These are phyloP conservation scores for Platycheirus albimanus DNA, from an alignment of 2,888 invertebrate genomes.

Conservation along the genomic window DNA sequence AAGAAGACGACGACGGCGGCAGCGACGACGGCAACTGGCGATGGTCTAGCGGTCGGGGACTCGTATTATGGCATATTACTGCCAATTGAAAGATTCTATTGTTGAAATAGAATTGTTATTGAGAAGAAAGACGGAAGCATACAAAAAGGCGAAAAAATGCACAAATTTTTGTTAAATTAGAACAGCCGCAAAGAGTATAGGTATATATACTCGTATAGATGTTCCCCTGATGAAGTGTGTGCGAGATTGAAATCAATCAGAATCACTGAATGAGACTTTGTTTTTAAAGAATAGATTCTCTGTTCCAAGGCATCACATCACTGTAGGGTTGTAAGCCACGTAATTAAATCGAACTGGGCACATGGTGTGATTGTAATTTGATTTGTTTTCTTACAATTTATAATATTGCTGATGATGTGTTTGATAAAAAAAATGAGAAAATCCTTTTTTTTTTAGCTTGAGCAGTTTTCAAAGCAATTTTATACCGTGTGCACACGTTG, in stretches of 20 bases:
- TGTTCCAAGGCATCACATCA: conserved; percentile 6
- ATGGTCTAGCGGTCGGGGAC: conserved; percentile 14
- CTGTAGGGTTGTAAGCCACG: conserved; percentile 35
- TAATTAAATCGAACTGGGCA: conserved; percentile 64
- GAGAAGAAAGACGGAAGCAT: conserved; percentile 26
- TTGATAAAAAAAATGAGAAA: background rate
- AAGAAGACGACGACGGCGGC: conserved; percentile 22
- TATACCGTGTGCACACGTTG: background rate
- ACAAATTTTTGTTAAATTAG: conserved; percentile 65
- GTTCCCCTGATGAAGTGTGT: conserved; percentile 33
- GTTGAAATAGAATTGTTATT: conserved; percentile 41
- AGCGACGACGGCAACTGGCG: conserved; percentile 11
- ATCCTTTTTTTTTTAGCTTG: background rate
- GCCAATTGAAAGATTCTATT: conserved; percentile 68
- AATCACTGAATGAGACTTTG: conserved; percentile 51
- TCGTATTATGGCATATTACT: conserved; percentile 68
- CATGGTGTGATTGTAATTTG: conserved; percentile 61
- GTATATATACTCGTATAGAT: no score
- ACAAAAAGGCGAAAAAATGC: conserved; percentile 48
- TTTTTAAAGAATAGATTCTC: conserved; percentile 49
- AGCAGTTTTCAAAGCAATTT: conserved; percentile 20
- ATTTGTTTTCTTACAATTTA: conserved; percentile 28
- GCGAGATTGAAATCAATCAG: conserved; percentile 67
- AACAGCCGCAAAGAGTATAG: conserved; percentile 61
- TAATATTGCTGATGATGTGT: conserved; percentile 4